Percentiles rank a stretch among this genome's conserved stretches.
Evolutionary conservation across 35 echinoderm and acorn worm genomes (phyloP).

Genomic region (Apostichopus japonicus): DNA sequence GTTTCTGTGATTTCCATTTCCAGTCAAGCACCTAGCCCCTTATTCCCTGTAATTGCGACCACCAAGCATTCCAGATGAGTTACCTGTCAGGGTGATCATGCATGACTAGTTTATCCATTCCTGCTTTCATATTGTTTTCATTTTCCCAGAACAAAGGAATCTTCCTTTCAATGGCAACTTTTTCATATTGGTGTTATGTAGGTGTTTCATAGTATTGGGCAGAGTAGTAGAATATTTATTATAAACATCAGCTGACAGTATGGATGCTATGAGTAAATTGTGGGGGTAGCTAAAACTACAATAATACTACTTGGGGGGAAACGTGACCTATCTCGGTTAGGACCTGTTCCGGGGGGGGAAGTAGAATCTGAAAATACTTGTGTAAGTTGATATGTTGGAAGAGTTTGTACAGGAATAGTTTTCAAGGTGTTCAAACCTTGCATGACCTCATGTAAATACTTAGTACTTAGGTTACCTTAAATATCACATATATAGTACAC

Average conservation of each 20-base stretch:
- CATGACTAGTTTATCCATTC: not conserved
- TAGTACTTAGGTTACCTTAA: too few species aligned
- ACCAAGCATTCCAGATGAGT: not conserved
- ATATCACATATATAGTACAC: too few species aligned
- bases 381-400: too few species aligned
- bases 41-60: not conserved
- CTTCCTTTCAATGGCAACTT: not conserved
- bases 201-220: not conserved
- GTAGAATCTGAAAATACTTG: too few species aligned
- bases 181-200: not conserved
- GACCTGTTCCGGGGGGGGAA: too few species aligned
- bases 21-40: not conserved
- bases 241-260: not conserved
- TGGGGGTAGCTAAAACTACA: too few species aligned
- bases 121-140: not conserved
- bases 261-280: not conserved
- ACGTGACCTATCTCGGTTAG: too few species aligned
- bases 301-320: too few species aligned
- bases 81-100: not conserved
- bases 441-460: too few species aligned
- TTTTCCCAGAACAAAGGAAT: not conserved
- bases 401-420: too few species aligned
- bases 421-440: too few species aligned
- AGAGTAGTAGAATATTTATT: not conserved
- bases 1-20: too few species aligned